These are phyloP conservation scores for Drosophila kohkoa DNA, from an alignment of 1,140 invertebrate genomes.

Conservation along the genomic window DNA sequence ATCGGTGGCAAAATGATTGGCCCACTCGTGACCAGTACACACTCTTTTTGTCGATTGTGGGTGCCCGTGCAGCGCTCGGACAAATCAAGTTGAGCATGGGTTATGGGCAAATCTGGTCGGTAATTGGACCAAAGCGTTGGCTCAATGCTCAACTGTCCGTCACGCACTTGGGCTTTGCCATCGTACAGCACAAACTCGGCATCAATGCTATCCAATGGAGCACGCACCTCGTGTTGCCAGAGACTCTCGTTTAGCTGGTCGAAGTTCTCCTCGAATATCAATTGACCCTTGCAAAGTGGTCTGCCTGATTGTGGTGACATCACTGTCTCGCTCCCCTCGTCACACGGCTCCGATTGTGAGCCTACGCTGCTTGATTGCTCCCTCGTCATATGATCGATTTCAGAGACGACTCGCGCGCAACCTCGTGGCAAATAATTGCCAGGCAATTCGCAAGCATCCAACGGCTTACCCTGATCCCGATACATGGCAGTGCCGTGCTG, in stretches of 20 bases:
- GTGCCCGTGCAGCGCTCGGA: slow-evolving; percentile 67
- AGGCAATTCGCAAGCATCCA: slow-evolving; percentile 44
- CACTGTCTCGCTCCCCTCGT: slow-evolving; percentile 31
- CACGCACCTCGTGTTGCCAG: slow-evolving; percentile 68
- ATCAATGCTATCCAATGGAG: slow-evolving; percentile 62
- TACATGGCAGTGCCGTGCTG: slow-evolving; percentile 66
- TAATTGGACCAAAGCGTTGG: slow-evolving; percentile 63
- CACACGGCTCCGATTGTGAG: neutral
- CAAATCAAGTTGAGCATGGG: slow-evolving; percentile 48
- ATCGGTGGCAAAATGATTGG: slow-evolving; percentile 68
- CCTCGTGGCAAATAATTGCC: slow-evolving; percentile 46
- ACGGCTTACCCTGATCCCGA: slow-evolving; percentile 42
- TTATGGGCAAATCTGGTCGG: slow-evolving; percentile 61
- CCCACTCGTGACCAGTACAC: slow-evolving; percentile 54
- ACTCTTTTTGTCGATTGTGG: slow-evolving; percentile 57
- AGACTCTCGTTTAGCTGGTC: slow-evolving; percentile 62
- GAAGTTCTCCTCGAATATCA: slow-evolving; percentile 75
- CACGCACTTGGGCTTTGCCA: slow-evolving; percentile 43
- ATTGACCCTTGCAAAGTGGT: slow-evolving; percentile 60
- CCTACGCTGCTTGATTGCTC: neutral
- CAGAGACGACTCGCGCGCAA: slow-evolving; percentile 11
- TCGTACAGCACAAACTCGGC: slow-evolving; percentile 73
- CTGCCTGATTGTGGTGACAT: slow-evolving; percentile 15
- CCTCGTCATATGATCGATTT: neutral
- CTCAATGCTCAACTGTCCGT: slow-evolving; percentile 56